phyloP scores from a whole-genome alignment of 2,113 vertebrate species.

The Pogona vitticeps region DNA sequence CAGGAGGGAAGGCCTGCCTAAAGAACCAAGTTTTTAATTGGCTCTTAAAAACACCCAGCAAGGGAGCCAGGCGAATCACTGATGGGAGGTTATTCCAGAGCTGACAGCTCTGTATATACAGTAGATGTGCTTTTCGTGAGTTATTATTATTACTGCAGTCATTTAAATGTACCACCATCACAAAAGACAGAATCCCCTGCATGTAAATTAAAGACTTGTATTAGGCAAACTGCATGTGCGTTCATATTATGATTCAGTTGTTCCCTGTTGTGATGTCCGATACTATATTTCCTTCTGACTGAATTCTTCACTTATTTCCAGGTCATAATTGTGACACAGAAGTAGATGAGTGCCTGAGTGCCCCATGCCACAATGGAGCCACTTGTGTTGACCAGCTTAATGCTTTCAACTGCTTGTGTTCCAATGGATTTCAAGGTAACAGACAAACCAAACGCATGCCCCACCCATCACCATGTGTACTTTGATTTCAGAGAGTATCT shows the following conservation, averaged over 20 bases:
- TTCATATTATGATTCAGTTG: constrained; percentile 38
- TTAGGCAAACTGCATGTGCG: neutral
- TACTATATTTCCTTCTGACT: constrained; percentile 50
- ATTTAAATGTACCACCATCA: too few species aligned
- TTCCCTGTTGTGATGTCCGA: constrained; percentile 14
- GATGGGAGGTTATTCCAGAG: too few species aligned
- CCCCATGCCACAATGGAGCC: constrained; percentile 76
- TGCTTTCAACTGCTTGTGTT: constrained; percentile 79
- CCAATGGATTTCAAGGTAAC: constrained; percentile 77
- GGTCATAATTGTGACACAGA: constrained; percentile 82
- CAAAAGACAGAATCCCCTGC: too few species aligned
- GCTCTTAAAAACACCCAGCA: too few species aligned
- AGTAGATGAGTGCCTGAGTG: constrained; percentile 81
- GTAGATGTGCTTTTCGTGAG: too few species aligned
- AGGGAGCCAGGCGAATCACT: too few species aligned
- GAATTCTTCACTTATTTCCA: constrained; percentile 65
- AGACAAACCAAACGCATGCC: neutral
- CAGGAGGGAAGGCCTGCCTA: too few species aligned
- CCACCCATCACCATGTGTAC: neutral
- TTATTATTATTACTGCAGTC: too few species aligned
- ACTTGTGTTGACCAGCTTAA: constrained; percentile 78
- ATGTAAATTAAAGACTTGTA: too few species aligned
- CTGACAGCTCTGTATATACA: too few species aligned
- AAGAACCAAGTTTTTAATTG: too few species aligned
- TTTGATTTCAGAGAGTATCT: neutral